These are phyloP conservation scores for Ormyrus nitidulus DNA, from an alignment of 2,888 invertebrate species.

Conservation along the genomic window DNA sequence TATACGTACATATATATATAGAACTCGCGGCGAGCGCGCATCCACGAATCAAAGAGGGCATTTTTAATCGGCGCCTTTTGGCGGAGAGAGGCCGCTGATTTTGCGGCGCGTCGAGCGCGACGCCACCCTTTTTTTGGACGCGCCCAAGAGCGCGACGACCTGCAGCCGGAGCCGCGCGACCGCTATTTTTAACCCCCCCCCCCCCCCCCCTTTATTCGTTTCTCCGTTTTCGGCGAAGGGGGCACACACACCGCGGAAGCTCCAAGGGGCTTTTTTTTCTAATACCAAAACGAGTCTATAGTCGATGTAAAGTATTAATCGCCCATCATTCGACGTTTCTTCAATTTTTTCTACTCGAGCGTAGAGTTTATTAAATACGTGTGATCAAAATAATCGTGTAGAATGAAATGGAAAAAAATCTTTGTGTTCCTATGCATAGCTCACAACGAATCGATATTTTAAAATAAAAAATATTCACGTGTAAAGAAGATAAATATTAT, in stretches of 20 bases:
- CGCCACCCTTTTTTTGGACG: not conserved
- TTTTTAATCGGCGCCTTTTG: too few relatives aligned
- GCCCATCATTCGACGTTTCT: not conserved
- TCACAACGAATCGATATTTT: constrained; percentile 54
- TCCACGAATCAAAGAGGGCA: too few relatives aligned
- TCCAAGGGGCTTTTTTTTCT: too few relatives aligned
- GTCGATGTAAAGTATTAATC: too few relatives aligned
- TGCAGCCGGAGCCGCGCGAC: too few relatives aligned
- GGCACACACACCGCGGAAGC: too few relatives aligned
- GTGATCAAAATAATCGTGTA: constrained; percentile 21
- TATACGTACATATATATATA: not conserved
- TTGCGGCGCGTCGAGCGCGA: constrained; percentile 1
- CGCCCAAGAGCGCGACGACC: too few relatives aligned
- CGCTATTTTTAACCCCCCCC: too few relatives aligned
- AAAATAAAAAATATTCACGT: constrained; percentile 35
- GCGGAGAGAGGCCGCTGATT: not conserved
- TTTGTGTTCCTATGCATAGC: constrained; percentile 45
- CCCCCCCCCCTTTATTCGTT: too few relatives aligned
- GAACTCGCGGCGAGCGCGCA: too few relatives aligned
- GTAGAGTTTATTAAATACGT: constrained; percentile 1
- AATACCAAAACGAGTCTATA: too few relatives aligned
- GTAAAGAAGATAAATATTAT: constrained; percentile 32
- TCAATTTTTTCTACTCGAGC: constrained; percentile 14
- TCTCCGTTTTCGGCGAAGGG: too few relatives aligned
- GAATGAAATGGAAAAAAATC: constrained; percentile 18